Percentiles rank a stretch among this genome's conserved stretches.
Evolutionary conservation across 2,113 vertebrate genomes (phyloP).

Genomic region (Crotalus viridis): DNA sequence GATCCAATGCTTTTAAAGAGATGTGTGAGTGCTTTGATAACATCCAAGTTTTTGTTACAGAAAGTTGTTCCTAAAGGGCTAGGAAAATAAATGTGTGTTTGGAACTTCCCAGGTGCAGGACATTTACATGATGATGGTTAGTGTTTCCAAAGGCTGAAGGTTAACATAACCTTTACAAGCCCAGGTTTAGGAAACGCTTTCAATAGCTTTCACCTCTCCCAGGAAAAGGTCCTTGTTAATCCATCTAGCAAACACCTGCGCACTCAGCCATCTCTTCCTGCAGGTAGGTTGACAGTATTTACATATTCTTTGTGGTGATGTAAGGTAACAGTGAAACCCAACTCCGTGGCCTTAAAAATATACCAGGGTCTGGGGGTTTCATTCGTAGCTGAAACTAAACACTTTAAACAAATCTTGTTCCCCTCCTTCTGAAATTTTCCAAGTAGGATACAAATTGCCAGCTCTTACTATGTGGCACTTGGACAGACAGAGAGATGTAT

Average conservation of each 20-base stretch:
- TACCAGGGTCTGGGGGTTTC: neutral
- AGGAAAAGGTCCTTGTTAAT: neutral
- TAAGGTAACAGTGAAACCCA: neutral
- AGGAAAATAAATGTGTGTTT: conserved; percentile 20
- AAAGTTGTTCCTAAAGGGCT: conserved; percentile 16
- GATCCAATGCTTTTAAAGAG: conserved; percentile 16
- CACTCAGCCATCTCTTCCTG: conserved; percentile 2
- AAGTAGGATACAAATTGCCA: neutral
- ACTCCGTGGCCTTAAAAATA: neutral
- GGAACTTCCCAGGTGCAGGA: neutral
- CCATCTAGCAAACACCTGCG: conserved; percentile 2
- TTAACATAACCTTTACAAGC: conserved; percentile 28
- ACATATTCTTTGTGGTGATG: conserved; percentile 23
- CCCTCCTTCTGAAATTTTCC: conserved; percentile 8
- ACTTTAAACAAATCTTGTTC: conserved; percentile 12
- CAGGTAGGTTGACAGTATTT: conserved; percentile 1
- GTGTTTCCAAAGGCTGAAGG: conserved; percentile 11
- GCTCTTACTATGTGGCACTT: neutral
- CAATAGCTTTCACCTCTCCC: conserved; percentile 3
- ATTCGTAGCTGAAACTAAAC: neutral
- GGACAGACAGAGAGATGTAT: neutral
- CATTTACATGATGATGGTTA: conserved; percentile 25
- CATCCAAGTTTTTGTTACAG: conserved; percentile 27
- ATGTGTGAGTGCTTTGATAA: conserved; percentile 23
- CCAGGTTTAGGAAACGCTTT: neutral